A percentile compares a stretch with the other conserved stretches of the same genome.
Conservation (phyloP, 1,140 invertebrate species). For the Tetragnatha versicolor region DNA sequence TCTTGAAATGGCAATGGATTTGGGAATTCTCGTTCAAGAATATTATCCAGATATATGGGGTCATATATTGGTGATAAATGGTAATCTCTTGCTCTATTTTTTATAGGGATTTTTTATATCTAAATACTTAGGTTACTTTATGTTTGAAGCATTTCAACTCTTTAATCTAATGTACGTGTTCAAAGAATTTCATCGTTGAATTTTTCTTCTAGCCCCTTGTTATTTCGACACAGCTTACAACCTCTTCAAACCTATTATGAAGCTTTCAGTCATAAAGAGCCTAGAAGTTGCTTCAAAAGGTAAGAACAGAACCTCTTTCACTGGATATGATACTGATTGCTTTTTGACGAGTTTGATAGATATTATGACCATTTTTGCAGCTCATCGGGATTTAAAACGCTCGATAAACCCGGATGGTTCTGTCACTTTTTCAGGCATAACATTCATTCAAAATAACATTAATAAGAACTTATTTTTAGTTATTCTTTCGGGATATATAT, state of each 20-base stretch:
- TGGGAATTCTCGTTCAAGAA: slow-evolving; percentile 7
- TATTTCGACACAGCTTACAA: slow-evolving; percentile 35
- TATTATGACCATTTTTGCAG: no score
- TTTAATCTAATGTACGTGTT: no score
- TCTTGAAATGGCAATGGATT: slow-evolving; percentile 35
- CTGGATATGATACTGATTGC: no score
- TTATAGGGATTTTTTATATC: not conserved
- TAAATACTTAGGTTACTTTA: not conserved
- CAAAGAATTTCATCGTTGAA: no score
- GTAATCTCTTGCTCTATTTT: no score
- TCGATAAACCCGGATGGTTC: no score
- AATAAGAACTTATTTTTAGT: no score
- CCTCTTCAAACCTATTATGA: slow-evolving; percentile 37
- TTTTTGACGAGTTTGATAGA: no score
- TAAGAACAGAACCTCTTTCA: slow-evolving; percentile 1
- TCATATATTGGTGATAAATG: slow-evolving; percentile 24
- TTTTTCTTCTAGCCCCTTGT: slow-evolving; percentile 25
- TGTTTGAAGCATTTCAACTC: not conserved
- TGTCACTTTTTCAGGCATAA: no score
- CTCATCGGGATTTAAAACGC: no score
- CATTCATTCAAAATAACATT: no score
- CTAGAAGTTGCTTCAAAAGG: slow-evolving; percentile 27
- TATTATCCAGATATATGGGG: slow-evolving; percentile 31
- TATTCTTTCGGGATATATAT: no score
- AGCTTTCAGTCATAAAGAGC: slow-evolving; percentile 2